Base-by-base conservation (phyloP, 1,140 invertebrate genomes). In the Drosophila kanapiae region DNA sequence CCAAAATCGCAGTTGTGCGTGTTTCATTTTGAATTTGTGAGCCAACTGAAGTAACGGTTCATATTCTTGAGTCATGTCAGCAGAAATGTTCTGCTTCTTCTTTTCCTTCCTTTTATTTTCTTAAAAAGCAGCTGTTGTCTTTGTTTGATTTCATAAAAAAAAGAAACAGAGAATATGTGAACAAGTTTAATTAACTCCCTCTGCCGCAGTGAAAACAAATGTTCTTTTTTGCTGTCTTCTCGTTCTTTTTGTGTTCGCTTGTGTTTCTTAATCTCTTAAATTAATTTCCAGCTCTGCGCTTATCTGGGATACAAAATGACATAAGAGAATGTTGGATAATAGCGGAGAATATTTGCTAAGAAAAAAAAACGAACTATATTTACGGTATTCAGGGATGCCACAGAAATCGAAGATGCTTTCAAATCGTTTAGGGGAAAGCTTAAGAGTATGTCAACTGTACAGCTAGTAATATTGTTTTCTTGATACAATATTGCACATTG, bases 1-100 rank as follows among this genome's bases (percentile, higher is more conserved):
- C 51, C 42, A 13, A 58, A 35, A 14, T 29, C 14, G 11, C 9
- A 27, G 27, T 29, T 48, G 14, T 48, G 49, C 35, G 37, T 33
- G 38, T 35, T 53, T 59, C 10, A 35, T 38, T 31, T 7, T 51
- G 57, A 74, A 63, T 60, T 16, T 47, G 64, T 68, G 48, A 54
- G 64, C 37, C 63, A 45, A 60, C 71, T n/a, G 23, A 14, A 35
- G 18, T 85, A 85, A 85, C 82, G 82, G 82, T 84, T 79, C 83
- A 87, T 87, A 78, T 58, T 74, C 40, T 82, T 79, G 67, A 82
- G 59, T 78, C 82, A 82, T 74, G 33, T 45, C 51, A 29, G 29
- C 16, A 16, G 14, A 40, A 38, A n/a, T 37, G 40, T 14, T 38
- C 27, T 63, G 40, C 35, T 43, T 31, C 42, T 59, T 37, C 45